Base-by-base conservation (phyloP, 2,113 vertebrate genomes). In the Macquaria australasica region DNA sequence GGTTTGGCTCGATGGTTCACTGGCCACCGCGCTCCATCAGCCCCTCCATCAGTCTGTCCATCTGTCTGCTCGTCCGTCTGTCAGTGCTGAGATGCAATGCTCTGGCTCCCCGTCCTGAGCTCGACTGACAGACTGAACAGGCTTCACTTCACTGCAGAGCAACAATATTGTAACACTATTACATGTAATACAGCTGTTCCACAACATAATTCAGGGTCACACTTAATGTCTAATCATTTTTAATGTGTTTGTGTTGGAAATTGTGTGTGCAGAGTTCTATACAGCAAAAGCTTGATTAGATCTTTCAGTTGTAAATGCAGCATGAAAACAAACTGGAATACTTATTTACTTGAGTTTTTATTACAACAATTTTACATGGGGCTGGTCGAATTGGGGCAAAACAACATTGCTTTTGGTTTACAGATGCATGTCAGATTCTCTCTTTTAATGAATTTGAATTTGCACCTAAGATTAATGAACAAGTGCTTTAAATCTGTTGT, bases 21-120 rank as follows among this genome's bases (percentile, higher is more conserved):
- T 85, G 79, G 85, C 78, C 80, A 70, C 89, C 77, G 23, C 41
- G 83, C 91, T 83, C 81, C 87, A 83, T 89, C 90, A 86, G 89
- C 64, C 68, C 31, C 68, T 91, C 91, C 76, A 51, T 94, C 87
- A 12, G 41, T 62, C 85, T 48, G 72, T 92, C 89, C 84, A 82
- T 91, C 90, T 67, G 83, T 88, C 92, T 14, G 53, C 58, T 87
- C 37, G 34, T 89, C 88, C 15, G 82, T 91, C 80, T 87, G 89
- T 92, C 91, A 87, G 69, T 28, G 77, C 55, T 25, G 48, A 81
- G 87, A 83, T 72, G 67, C 86, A 87, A 89, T 56, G 69, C 80
- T 21, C 62, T 0, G 50, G 76, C 71, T 76, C 74, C 41, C 53
- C 25, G 12, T 70, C 78, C 86, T 41, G 67, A 74, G 67, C 73